Evolutionary conservation across 2,113 vertebrate species (phyloP).

Genomic region (Sialia sialis): DNA sequence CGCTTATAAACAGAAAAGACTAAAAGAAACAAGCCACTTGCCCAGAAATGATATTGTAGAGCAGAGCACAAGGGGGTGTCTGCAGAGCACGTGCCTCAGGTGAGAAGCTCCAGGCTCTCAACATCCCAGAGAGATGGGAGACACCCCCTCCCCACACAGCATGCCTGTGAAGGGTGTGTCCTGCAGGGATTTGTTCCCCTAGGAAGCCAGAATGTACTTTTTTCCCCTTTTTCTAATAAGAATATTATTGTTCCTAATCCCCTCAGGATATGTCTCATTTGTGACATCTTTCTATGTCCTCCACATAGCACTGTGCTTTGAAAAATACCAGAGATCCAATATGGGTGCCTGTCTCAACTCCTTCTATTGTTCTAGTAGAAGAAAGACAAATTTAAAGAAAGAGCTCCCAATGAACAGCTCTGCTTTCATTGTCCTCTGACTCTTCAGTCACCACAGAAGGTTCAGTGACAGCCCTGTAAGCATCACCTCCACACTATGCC

Average conservation of each 20-base stretch:
- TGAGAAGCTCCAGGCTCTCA: not conserved
- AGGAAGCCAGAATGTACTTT: not conserved
- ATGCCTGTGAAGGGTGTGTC: not conserved
- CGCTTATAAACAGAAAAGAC: not conserved
- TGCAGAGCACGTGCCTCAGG: rapidly evolving
- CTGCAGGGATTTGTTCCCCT: not conserved
- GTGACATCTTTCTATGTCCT: not conserved
- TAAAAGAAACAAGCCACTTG: not conserved
- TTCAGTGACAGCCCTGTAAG: rapidly evolving
- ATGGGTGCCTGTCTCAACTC: rapidly evolving
- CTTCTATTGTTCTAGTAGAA: not conserved
- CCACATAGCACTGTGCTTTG: not conserved
- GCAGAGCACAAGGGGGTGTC: not conserved
- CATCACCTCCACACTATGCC: not conserved
- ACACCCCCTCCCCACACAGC: not conserved
- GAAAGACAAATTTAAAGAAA: not conserved
- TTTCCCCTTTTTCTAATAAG: not conserved
- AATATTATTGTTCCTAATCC: not conserved
- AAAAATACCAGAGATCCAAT: not conserved
- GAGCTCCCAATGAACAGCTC: not conserved
- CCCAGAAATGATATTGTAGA: rapidly evolving
- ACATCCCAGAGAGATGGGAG: not conserved
- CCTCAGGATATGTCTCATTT: not conserved
- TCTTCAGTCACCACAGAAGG: not conserved
- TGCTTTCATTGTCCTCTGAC: not conserved